Evolutionary conservation across 2,113 vertebrate species (phyloP).

Genomic region (Entelurus aequoreus): DNA sequence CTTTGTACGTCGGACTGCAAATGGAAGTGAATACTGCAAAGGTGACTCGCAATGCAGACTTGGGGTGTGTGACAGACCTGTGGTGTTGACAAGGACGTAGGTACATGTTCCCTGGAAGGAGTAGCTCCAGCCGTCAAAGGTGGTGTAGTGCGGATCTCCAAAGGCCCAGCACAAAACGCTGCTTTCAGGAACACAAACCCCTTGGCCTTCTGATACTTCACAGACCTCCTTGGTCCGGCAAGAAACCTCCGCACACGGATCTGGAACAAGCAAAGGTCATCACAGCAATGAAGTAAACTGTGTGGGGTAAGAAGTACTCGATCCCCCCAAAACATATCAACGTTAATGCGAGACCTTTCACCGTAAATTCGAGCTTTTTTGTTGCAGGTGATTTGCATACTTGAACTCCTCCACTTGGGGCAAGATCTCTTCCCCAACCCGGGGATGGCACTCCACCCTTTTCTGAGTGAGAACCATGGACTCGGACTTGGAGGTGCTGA

Average conservation of each 20-base stretch:
- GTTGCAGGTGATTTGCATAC: no score
- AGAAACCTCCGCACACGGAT: slow-evolving; percentile 12
- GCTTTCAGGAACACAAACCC: slow-evolving; percentile 14
- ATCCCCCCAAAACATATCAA: no score
- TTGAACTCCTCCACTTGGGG: no score
- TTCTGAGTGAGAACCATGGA: no score
- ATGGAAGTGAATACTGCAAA: no score
- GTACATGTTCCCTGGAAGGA: slow-evolving; percentile 35
- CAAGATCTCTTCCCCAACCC: no score
- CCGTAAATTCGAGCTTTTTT: no score
- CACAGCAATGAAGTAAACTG: not conserved
- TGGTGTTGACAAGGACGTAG: slow-evolving; percentile 29
- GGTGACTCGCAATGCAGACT: not conserved
- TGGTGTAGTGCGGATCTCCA: slow-evolving; percentile 24
- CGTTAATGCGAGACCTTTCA: no score
- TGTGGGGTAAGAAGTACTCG: no score
- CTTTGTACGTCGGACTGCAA: no score
- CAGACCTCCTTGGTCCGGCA: slow-evolving; percentile 29
- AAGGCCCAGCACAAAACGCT: slow-evolving; percentile 10
- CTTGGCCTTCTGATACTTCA: slow-evolving; percentile 8
- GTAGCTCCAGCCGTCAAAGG: slow-evolving; percentile 6
- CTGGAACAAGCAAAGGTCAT: slow-evolving; percentile 6
- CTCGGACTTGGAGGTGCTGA: no score
- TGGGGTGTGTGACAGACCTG: slow-evolving; percentile 9
- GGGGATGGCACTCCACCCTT: no score